These are phyloP conservation scores for Teinopalpus imperialis DNA, from an alignment of 2,888 invertebrate genomes.

Conservation along the genomic window DNA sequence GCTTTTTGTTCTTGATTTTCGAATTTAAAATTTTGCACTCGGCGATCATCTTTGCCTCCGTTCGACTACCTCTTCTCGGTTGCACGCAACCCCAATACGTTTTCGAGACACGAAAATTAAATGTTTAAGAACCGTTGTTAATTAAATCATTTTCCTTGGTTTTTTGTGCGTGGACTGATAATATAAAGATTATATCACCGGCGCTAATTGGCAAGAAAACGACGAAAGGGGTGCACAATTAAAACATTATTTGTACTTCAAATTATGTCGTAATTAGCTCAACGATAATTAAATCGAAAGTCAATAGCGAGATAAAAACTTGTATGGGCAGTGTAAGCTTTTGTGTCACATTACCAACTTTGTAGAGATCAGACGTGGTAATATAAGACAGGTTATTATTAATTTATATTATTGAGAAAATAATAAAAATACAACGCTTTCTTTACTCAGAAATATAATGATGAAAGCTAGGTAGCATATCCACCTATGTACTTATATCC, in stretches of 20 bases:
- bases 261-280: conserved; percentile 75
- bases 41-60: conserved; percentile 37
- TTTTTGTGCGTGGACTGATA: conserved; percentile 36
- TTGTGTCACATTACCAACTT: conserved; percentile 51
- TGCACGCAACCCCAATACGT: conserved; percentile 36
- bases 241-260: conserved; percentile 73
- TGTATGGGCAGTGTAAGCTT: conserved; percentile 65
- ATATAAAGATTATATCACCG: conserved; percentile 61
- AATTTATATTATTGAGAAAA: no score
- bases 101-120: conserved; percentile 27
- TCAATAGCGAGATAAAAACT: conserved; percentile 69
- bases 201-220: conserved; percentile 59
- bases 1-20: conserved; percentile 66
- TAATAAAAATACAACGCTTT: no score
- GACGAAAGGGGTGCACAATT: conserved; percentile 66
- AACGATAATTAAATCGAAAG: conserved; percentile 74
- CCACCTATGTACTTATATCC: no score
- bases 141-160: conserved; percentile 36
- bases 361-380: no score
- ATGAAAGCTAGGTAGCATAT: no score
- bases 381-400: no score
- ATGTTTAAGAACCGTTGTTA: conserved; percentile 25
- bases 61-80: conserved; percentile 28
- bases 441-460: no score
- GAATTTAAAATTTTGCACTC: conserved; percentile 57